These are phyloP conservation scores for Limnephilus auricula DNA, from an alignment of 2,888 invertebrate species.

Conservation along the genomic window DNA sequence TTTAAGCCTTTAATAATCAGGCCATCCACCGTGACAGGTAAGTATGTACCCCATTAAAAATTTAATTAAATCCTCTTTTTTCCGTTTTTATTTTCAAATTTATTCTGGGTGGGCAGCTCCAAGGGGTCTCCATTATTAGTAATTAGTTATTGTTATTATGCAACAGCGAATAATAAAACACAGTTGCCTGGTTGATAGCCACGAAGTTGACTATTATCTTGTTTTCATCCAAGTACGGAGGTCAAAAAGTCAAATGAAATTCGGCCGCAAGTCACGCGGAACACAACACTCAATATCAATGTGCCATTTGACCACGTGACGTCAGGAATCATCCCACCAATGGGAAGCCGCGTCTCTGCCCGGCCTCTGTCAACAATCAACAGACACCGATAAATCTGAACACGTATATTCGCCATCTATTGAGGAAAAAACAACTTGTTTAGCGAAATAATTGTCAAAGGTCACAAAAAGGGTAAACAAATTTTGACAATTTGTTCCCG, in stretches of 20 bases:
- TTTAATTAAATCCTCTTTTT: no score
- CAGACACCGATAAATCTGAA: not conserved
- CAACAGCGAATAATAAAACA: not conserved
- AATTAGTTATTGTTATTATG: not conserved
- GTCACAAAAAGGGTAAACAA: not conserved
- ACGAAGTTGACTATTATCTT: not conserved
- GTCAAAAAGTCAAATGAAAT: not conserved
- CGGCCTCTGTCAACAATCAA: slow-evolving; percentile 5
- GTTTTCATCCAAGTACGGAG: not conserved
- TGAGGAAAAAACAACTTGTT: not conserved
- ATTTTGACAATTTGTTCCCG: not conserved
- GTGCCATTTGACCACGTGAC: not conserved
- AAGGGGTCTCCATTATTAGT: not conserved
- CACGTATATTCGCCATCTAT: not conserved
- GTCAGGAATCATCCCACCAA: not conserved
- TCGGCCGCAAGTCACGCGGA: slow-evolving; percentile 18
- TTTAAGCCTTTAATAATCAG: no score
- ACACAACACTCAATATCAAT: not conserved
- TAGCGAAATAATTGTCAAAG: not conserved
- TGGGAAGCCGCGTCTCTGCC: not conserved
- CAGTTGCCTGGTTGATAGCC: not conserved
- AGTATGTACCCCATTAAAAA: no score
- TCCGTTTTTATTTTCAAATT: no score
- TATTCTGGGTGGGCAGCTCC: no score
- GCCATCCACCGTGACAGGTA: no score